A percentile compares a stretch with the other conserved stretches of the same genome.
These are phyloP conservation scores for Epicauta chinensis DNA, from an alignment of 1,140 invertebrate genomes.

Conservation along the genomic window DNA sequence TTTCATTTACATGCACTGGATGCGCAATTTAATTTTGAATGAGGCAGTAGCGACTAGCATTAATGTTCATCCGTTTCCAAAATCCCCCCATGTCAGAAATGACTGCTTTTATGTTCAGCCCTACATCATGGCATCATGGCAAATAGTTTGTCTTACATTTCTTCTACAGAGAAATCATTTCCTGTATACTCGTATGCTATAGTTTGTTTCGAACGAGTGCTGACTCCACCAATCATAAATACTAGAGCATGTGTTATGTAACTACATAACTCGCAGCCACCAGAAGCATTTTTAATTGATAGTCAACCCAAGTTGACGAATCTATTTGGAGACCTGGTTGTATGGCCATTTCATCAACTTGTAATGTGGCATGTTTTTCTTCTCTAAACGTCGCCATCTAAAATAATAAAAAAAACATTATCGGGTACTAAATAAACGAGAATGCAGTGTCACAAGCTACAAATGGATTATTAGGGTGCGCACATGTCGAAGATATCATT, in stretches of 20 bases:
- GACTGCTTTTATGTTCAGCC: not conserved
- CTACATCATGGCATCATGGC: not conserved
- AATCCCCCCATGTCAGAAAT: constrained; percentile 6
- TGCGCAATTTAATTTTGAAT: constrained; percentile 5
- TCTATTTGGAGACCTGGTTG: constrained; percentile 6
- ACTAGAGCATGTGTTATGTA: constrained; percentile 15
- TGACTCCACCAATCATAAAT: constrained; percentile 8
- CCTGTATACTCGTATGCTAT: constrained; percentile 9
- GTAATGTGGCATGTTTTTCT: constrained; percentile 9
- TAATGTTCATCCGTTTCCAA: constrained; percentile 5
- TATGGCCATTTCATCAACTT: constrained; percentile 15
- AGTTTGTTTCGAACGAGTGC: constrained; percentile 13
- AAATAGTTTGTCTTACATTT: not conserved
- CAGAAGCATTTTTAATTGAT: not conserved
- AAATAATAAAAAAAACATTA: not conserved
- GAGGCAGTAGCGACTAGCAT: not conserved
- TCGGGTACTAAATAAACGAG: too few species aligned
- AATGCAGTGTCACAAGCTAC: too few species aligned
- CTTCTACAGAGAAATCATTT: not conserved
- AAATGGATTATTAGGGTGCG: too few species aligned
- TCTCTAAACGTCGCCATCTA: constrained; percentile 3
- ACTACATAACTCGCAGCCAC: not conserved
- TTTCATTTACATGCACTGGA: constrained; percentile 1
- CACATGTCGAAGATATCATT: too few species aligned
- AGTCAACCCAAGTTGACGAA: constrained; percentile 1